Evolutionary conservation across 2,888 invertebrate species (phyloP), one percentile per base, ranked within the genome.

Genomic region (Drosophila picticornis): DNA sequence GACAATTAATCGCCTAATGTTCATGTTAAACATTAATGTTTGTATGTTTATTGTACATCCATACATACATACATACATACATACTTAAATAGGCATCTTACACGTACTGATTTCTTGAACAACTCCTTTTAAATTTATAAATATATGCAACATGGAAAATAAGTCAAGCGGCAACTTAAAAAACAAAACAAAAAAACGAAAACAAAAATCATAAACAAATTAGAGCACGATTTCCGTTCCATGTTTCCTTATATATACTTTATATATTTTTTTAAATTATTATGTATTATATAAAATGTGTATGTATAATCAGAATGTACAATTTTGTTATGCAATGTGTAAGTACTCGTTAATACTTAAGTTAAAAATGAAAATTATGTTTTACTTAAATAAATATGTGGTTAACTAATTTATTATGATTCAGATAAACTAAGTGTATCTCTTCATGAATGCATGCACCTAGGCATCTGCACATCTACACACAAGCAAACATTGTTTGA

Each of bases 271-370:
- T 60, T 61, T 66, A 34, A 62, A 83, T 88, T 84, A 88, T 82
- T 83, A 62, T 72, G 67, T 79, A 84, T 57, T 67, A 65, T 78
- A 65, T 81, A 55, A 57, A 58, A 67, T 71, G 69, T 72, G 27
- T 72, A 63, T 64, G 72, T 78, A 68, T 79, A 66, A 66, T 80
- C 79, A 72, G 73, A 83, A 76, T 88, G 76, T 85, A 88, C 57
- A 86, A 81, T 85, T 76, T 88, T 84, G 88, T 88, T 84, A 88
- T 84, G 88, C 88, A 84, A 88, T 84, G 85, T 83, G 70, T 88
- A 88, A 88, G 88, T 72, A 82, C 61, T 82, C 72, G 73, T 59
- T 77, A 84, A 74, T 61, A 65, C 38, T 40, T 87, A 77, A 80
- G 81, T 74, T 46, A 46, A 25, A 51, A 68, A 75, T 64, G 48